These are phyloP conservation scores for Anoura caudifer DNA, from an alignment of 2,113 vertebrate genomes.

Conservation along the genomic window DNA sequence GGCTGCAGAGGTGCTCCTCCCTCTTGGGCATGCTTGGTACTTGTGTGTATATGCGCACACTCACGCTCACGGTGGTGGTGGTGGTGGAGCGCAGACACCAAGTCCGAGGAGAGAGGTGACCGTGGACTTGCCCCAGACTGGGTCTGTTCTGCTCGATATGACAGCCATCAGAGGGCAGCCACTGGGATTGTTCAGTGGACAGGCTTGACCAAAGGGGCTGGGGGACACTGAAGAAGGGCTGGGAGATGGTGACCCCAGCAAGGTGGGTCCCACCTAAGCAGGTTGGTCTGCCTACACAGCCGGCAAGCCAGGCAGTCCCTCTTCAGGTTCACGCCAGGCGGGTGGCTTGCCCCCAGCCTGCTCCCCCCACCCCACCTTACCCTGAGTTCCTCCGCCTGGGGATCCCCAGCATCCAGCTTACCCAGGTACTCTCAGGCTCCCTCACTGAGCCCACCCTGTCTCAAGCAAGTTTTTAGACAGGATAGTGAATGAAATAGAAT, in stretches of 20 bases:
- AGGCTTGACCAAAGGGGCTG: neutral
- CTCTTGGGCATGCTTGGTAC: neutral
- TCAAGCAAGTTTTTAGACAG: neutral
- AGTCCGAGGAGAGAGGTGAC: neutral
- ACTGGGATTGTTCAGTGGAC: neutral
- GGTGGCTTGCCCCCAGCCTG: neutral
- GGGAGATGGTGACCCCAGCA: neutral
- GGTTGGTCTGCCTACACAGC: neutral
- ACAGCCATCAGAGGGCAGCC: neutral
- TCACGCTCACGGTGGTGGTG: neutral
- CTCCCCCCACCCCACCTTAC: neutral
- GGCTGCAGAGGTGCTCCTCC: no score
- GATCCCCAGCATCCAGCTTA: neutral
- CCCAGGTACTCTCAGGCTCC: neutral
- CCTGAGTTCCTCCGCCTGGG: neutral
- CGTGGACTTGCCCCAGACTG: rapidly evolving
- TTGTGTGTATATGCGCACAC: rapidly evolving
- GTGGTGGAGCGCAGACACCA: neutral
- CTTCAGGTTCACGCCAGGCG: neutral
- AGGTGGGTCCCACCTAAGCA: no score
- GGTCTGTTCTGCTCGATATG: no score
- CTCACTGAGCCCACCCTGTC: neutral
- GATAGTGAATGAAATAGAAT: neutral
- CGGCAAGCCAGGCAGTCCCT: neutral
- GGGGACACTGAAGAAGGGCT: neutral